Evolutionary conservation across 2,113 vertebrate species (phyloP), one percentile per base, ranked within the genome.

Genomic region (Chauna torquata): DNA sequence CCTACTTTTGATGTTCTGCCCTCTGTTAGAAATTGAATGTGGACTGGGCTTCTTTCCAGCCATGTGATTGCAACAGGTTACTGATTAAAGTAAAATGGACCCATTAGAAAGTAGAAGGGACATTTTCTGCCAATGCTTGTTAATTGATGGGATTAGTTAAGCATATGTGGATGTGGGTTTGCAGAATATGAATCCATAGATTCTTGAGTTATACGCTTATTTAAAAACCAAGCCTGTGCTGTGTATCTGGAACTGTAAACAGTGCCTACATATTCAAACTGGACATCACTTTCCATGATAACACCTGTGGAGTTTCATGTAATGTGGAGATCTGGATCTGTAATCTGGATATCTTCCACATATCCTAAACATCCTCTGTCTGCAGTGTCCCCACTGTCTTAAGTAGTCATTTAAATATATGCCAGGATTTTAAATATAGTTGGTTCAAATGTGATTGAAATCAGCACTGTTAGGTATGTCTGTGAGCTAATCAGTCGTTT

Each of bases 131-230:
- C 80, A 80, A 62, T 69, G 64, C 30, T 69, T 88, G 16, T 16
- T 24, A 83, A 7, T 74, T 77, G 34, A 78, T 78, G 28, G 22
- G 24, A 45, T 83, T 88, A 61, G 62, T 86, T 93, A 77, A 82
- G 71, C 0, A 0, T 76, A 34, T 0, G 0, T 72, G 40, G 72
- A 8, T 49, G 23, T 40, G 70, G 28, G 32, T 69, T 91, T 94
- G 49, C 34, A 70, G 62, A 93, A 65, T 93, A 70, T 72, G 36
- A 66, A 6, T 59, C 55, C n/a, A 62, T 27, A 83, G 15, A 57
- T 72, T 40, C 72, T 40, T 90, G 52, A 96, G 65, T 86, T 85
- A 69, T 9, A 44, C 42, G 77, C 12, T 83, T 86, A 12, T 24
- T 94, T 92, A 36, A 61, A 94, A 86, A 45, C 5, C 0, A 4